Percentiles rank a stretch among this genome's conserved stretches.
These are phyloP conservation scores for Hirtodrosophila histrioides DNA, from an alignment of 2,888 invertebrate genomes.

Conservation along the genomic window DNA sequence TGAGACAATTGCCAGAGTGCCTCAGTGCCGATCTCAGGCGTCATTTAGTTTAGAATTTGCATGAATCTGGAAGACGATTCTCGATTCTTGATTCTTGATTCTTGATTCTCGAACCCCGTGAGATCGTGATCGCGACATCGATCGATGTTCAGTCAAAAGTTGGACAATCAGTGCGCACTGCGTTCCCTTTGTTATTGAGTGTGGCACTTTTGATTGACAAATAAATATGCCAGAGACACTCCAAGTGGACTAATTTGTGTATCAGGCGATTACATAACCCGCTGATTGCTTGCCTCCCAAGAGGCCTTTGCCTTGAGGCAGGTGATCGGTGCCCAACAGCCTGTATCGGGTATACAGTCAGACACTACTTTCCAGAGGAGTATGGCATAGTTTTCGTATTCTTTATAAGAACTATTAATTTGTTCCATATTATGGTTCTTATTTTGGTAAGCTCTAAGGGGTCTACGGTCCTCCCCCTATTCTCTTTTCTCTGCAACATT, in stretches of 20 bases:
- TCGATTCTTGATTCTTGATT: no score
- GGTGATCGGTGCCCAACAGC: no score
- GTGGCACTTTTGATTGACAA: conserved; percentile 63
- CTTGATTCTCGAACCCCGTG: conserved; percentile 1
- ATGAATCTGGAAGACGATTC: conserved; percentile 54
- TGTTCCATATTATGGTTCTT: no score
- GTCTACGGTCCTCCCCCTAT: no score
- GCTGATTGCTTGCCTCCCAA: neutral
- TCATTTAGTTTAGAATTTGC: conserved; percentile 64
- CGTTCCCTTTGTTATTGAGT: conserved; percentile 42
- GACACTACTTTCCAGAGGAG: no score
- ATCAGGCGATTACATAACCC: conserved; percentile 53
- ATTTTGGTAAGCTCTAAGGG: no score
- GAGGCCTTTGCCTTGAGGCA: no score
- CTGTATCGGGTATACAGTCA: no score
- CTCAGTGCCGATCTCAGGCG: conserved; percentile 21
- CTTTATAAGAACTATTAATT: no score
- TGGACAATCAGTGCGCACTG: conserved; percentile 54
- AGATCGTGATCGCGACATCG: conserved; percentile 14
- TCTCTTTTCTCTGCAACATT: conserved; percentile 6
- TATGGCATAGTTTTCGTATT: no score
- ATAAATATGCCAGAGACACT: conserved; percentile 39
- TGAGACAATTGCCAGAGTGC: conserved; percentile 72
- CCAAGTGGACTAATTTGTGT: conserved; percentile 37
- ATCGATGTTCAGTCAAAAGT: conserved; percentile 28